Base-by-base conservation (phyloP, 2,113 vertebrate species). In the Morone chrysops region DNA sequence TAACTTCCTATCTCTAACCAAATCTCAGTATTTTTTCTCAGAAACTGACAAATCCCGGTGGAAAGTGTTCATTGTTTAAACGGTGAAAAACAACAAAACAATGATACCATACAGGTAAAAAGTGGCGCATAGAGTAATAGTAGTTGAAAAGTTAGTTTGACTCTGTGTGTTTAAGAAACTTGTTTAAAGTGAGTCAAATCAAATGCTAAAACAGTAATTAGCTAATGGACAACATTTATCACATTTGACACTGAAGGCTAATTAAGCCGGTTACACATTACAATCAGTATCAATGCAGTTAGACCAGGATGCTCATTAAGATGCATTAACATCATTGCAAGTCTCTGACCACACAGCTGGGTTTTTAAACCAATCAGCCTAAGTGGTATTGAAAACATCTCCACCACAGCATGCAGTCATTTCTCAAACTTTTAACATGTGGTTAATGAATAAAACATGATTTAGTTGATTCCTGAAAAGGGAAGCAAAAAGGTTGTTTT, bases 241-340 rank as follows among this genome's bases (percentile, higher is more conserved):
- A 57, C 59, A 45, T 80, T 11, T 80, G 63, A 80, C 71, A 75
- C 40, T 8, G 47, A 51, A 61, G 43, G 25, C 20, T 67, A 82
- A 80, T 86, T 67, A 88, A 63, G 31, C 0, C 6, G 5, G 43
- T 70, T 82, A 20, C 71, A 57, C 18, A 41, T 53, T 78, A 71
- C 81, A 84, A 70, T 81, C 61, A 36, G 41, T 20, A 76, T 72
- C 73, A 62, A 43, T 82, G 65, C 76, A 60, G 38, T 80, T 76
- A 5, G 53, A 73, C 18, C 47, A 41, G 45, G 40, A 53, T 38
- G 72, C 79, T 87, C 70, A 76, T 88, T 86, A 86, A 53, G 53
- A 67, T 72, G 75, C 84, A 72, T 88, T 80, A 90, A 70, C 72
- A 40, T 83, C 80, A 61, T 16, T 48, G 70, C 66, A 62, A 60